Base-by-base conservation (phyloP, 2,113 vertebrate species). In the Entelurus aequoreus region DNA sequence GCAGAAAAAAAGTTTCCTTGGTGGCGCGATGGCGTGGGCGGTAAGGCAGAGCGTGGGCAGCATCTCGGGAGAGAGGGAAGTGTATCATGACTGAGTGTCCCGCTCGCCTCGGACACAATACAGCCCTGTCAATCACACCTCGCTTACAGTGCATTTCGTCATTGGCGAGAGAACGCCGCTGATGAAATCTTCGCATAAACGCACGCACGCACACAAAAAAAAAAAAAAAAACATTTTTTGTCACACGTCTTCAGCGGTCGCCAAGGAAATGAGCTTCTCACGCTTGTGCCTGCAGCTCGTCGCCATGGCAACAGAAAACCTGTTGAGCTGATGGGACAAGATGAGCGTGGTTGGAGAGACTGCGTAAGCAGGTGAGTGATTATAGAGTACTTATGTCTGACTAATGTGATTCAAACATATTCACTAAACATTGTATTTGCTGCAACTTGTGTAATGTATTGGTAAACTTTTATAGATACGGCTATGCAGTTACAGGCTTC, bases 231-330 rank as follows among this genome's bases (percentile, higher is more conserved):
- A 37, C 36, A 6, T 9, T 10, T 19, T 51, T 51, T 52, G 65
- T 63, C 62, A 60, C 59, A 67, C 68, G 73, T 80, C 83, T 83
- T 69, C 69, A 35, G 71, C 46, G 69, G 78, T 88, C 78, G 62
- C 73, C 66, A 73, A 77, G 80, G 79, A 81, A 86, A 80, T 75
- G 61, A 58, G 54, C 72, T 85, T 76, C 84, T 82, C 69, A 63
- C 44, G 62, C 52, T 75, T 55, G 49, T 75, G 75, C 73, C 80
- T 72, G 71, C 73, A 78, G 72, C 51, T 62, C 5, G 75, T 91
- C 77, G 47, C 83, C 80, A 88, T 87, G 80, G 86, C 75, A 90
- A 91, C 89, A 82, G 71, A 57, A 75, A 80, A 86, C 84, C 82
- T 82, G 86, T 86, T 84, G 42, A 42, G 14, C 16, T 47, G 76